Conservation (phyloP, 2,888 invertebrate species). For the Toxonevra muliebris region DNA sequence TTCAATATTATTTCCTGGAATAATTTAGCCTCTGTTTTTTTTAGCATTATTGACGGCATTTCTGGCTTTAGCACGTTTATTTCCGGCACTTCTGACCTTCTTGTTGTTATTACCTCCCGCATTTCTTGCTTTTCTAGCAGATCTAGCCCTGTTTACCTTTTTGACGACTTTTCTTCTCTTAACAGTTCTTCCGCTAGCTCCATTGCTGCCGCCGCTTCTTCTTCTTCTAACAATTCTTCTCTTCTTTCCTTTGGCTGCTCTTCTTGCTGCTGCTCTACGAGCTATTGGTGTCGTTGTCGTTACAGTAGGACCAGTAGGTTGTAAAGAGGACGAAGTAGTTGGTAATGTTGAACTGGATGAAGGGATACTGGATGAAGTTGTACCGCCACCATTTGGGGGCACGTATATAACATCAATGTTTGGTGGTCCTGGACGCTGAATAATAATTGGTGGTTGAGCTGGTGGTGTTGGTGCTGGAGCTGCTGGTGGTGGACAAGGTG, state of each 20-base stretch:
- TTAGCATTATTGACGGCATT: too few species aligned
- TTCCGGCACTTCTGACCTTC: too few species aligned
- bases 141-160: too few species aligned
- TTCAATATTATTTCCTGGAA: too few species aligned
- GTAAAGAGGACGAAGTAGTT: not conserved
- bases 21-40: too few species aligned
- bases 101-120: too few species aligned
- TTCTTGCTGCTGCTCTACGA: not conserved
- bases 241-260: not conserved
- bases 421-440: not conserved
- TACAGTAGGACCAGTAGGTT: not conserved
- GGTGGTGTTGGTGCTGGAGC: not conserved
- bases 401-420: not conserved
- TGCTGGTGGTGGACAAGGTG: not conserved
- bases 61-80: too few species aligned
- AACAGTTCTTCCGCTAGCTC: not conserved
- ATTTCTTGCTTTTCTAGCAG: too few species aligned
- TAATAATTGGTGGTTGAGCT: not conserved
- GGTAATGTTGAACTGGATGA: not conserved
- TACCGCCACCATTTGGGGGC: not conserved
- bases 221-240: not conserved
- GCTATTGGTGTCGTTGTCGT: not conserved
- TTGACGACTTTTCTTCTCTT: too few species aligned
- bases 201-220: not conserved
- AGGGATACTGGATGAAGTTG: not conserved